Base-by-base conservation (phyloP, 1,140 invertebrate genomes). In the Musca vetustissima region DNA sequence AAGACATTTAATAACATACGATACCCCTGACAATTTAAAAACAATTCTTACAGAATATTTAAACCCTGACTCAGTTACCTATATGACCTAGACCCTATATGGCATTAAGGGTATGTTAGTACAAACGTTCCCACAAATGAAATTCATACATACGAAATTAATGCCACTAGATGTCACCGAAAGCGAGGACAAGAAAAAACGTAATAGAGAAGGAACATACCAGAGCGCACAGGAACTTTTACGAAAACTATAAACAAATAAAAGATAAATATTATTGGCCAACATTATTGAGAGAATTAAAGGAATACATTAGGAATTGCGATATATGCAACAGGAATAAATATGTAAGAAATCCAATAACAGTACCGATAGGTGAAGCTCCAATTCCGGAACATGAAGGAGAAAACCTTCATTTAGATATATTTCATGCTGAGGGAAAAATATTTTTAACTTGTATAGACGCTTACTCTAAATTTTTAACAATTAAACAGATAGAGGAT, bases 401-500 rank as follows among this genome's bases (percentile, higher is more conserved):
- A 55, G 52, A 55, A 22, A 22, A 13, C 21, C 52, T 55, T 49
- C 15, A 49, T 15, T 1, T 49, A 11, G 48, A 4, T 15, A 49
- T 49, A n/a, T 49, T 49, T 49, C 17, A 49, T 2, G 48, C 48
- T 11, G 48, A 49, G 1, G 14, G 19, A 19, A 19, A 19, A 19
- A 19, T 19, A 52, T 52, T 52, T 21, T 9, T 52, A 19, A 52
- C 50, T 3, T 52, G 50, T 7, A 65, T 65, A 25, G 65, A 67
- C 17, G 53, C 67, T 43, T 69, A 69, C 14, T 71, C 53, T 7
- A 71, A 69, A 55, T 71, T 43, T 47, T 25, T 59, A 24, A 50
- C 55, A 64, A 57, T 72, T 13, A 72, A 70, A 65, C 9, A 67
- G 67, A 71, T 69, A 9, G 36, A 55, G 67, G 65, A 69, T n/a